Evolutionary conservation across 2,113 vertebrate species (phyloP), one percentile per base, ranked within the genome.

Genomic region (Heloderma charlesbogerti): DNA sequence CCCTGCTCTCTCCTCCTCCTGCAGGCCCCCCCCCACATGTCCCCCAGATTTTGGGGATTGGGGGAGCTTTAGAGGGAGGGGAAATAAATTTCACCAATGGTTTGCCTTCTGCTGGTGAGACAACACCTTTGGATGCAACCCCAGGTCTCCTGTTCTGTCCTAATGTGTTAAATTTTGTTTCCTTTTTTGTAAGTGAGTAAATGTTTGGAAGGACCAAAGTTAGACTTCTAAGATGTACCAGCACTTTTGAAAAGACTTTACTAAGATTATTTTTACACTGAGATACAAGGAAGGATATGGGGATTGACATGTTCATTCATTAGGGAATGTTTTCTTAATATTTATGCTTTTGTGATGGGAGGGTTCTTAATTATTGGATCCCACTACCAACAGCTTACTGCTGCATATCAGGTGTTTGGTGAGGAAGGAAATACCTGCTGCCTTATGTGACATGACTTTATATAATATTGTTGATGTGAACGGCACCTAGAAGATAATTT

Each of bases 311-410:
- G 34, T 57, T 78, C 22, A 66, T 20, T 77, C 63, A 7, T 87
- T 89, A 71, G 88, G 51, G 63, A 92, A 86, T 1, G 86, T 93
- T 51, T 37, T 25, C n/a, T n/a, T n/a, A 86, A 90, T 48, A 94
- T 91, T 90, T 89, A 88, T 77, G 77, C 82, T 94, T 71, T 5
- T 66, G 31, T 92, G 92, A 69, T 29, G 7, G 29, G 34, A 48
- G 54, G n/a, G n/a, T n/a, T n/a, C n/a, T n/a, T n/a, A n/a, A n/a
- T n/a, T n/a, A n/a, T n/a, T n/a, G n/a, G n/a, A n/a, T n/a, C n/a
- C n/a, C 18, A 48, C 43, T 81, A 31, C 29, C 37, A 34, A 20
- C 27, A 69, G 18, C 6, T 6, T 37, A 27, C 13, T 69, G 22
- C 40, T 75, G n/a, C 34, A 74, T 77, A 27, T n/a, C n/a, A n/a